phyloP scores from a whole-genome alignment of 1,140 invertebrate genomes.

The Lordiphosa stackelbergi region DNA sequence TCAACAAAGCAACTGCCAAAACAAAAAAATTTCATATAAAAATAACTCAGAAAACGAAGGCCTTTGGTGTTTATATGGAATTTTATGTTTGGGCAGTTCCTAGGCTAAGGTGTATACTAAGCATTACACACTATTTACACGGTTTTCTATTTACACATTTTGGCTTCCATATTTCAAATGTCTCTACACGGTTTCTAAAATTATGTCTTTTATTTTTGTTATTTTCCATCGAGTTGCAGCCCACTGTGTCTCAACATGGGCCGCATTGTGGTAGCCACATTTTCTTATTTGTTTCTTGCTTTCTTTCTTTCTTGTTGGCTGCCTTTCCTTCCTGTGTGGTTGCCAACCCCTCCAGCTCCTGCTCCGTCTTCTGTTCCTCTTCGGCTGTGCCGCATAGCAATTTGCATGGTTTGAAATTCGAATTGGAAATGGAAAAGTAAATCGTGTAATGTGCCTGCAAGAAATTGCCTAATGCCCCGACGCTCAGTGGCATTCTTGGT shows the following conservation, averaged over 20 bases:
- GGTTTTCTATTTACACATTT: too few species aligned
- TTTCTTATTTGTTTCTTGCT: slow-evolving; percentile 57
- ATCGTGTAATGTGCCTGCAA: slow-evolving; percentile 72
- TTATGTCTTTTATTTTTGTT: too few species aligned
- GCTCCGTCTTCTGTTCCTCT: background rate
- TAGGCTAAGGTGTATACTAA: too few species aligned
- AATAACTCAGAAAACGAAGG: too few species aligned
- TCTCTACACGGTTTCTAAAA: too few species aligned
- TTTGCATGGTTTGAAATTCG: slow-evolving; percentile 70
- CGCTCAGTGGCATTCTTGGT: slow-evolving; percentile 12
- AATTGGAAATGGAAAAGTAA: slow-evolving; percentile 70
- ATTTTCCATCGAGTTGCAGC: too few species aligned
- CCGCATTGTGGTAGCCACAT: slow-evolving; percentile 55
- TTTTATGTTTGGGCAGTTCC: too few species aligned
- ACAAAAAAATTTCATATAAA: too few species aligned
- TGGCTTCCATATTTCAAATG: too few species aligned
- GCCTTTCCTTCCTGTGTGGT: slow-evolving; percentile 25
- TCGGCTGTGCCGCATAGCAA: slow-evolving; percentile 45
- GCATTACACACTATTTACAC: too few species aligned
- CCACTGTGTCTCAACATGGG: slow-evolving; percentile 52
- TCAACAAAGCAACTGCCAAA: too few species aligned
- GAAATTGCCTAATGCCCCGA: slow-evolving; percentile 67
- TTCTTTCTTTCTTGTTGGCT: slow-evolving; percentile 11
- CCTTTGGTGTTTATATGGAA: too few species aligned
- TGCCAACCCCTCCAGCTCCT: slow-evolving; percentile 5